Evolutionary conservation across 2,888 invertebrate species (phyloP), one percentile per base, ranked within the genome.

Genomic region (Pseudococcus viburni): DNA sequence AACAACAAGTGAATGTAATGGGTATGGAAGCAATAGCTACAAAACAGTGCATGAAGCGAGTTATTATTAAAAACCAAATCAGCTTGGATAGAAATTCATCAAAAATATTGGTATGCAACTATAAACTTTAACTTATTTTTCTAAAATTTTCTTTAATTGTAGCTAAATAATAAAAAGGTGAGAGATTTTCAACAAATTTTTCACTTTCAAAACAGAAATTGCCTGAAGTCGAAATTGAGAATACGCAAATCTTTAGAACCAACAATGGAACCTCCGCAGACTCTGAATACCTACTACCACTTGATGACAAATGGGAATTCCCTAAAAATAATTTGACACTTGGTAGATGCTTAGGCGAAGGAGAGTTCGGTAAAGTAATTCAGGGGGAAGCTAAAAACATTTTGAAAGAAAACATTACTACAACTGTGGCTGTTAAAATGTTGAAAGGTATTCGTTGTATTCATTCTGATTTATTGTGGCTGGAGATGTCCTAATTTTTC

Each of bases 181-280:
- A n/a, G n/a, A n/a, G n/a, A n/a, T 33, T 33, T 33, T 33, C 26
- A 33, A 1, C 26, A 3, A 33, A n/a, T n/a, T 33, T 33, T 33
- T 33, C 26, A 46, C 5, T 46, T 46, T 46, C 3, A 3, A n/a
- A 33, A 33, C 26, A 90, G 95, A 55, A 55, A 55, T 55, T 55
- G 11, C 55, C 55, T 5, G 15, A 55, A 5, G 17, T 55, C 1
- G 12, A 5, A 55, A 55, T 55, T 17, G 55, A 15, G 5, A 0
- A 12, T 55, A 17, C 55, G 1, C 5, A 12, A 55, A 17, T 15
- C 15, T 5, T 15, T 15, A 55, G 55, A 55, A 0, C 15, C 0
- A 17, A 0, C 11, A 15, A 55, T 17, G 55, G 55, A 2, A 55
- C 12, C 3, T 12, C 12, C 1, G 5, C 5, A 55, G 5, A 17